These are phyloP conservation scores for Clarias magur DNA, from an alignment of 2,113 vertebrate species.

Conservation along the genomic window DNA sequence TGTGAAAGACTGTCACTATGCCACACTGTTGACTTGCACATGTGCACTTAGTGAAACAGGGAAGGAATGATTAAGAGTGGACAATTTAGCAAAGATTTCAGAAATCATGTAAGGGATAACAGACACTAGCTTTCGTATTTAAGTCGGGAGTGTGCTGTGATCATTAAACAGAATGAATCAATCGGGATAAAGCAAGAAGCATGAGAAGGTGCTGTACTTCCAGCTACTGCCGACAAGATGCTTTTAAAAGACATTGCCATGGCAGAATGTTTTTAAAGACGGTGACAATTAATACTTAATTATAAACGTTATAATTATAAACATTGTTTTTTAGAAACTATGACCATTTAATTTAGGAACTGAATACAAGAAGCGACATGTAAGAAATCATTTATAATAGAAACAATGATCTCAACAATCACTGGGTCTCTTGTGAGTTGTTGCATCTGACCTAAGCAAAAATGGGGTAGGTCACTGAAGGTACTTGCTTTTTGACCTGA, in stretches of 20 bases:
- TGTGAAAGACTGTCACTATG: neutral
- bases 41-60: neutral
- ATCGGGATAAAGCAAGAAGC: too few species aligned
- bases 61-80: neutral
- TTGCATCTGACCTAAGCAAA: too few species aligned
- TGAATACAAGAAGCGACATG: neutral
- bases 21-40: neutral
- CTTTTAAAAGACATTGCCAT: neutral
- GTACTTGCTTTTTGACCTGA: too few species aligned
- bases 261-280: neutral
- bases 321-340: too few species aligned
- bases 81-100: neutral
- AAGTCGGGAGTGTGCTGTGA: neutral
- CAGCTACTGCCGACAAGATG: too few species aligned
- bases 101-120: neutral
- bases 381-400: neutral
- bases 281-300: neutral
- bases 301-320: too few species aligned
- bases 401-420: too few species aligned
- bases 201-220: too few species aligned
- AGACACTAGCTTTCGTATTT: neutral
- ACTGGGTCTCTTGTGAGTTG: too few species aligned
- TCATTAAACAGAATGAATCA: too few species aligned
- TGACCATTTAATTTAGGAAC: neutral
- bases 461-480: too few species aligned